Evolutionary conservation across 2,888 invertebrate species (phyloP), one percentile per base, ranked within the genome.

Genomic region (Amiota minor): DNA sequence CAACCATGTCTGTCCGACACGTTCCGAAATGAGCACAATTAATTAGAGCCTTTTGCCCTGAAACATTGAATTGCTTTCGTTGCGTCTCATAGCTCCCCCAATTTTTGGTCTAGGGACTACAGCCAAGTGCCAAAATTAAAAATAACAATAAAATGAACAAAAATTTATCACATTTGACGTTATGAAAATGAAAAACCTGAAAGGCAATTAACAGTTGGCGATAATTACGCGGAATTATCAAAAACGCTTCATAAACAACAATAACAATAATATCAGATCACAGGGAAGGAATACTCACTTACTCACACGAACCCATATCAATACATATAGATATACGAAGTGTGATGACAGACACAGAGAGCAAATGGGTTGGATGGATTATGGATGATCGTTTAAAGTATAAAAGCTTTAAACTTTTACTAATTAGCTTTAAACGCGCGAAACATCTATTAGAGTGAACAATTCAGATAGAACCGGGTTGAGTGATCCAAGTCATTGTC

Each of bases 1-100:
- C 35, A 62, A n/a, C 62, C n/a, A 14, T 16, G 62, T 12, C 53
- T 72, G 68, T 35, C 35, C 77, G 78, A 79, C 74, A 78, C 76
- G 75, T 72, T 80, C 70, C 75, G 74, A 87, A 86, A 84, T 86
- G 86, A 81, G 85, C 80, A 78, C 84, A 86, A 86, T 86, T 88
- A 89, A 89, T 89, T 89, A 88, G 86, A 87, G 88, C 84, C 84
- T 81, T 77, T 74, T 77, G 68, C 68, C 47, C 70, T 56, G 74
- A 73, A 72, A 55, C 69, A 16, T 23, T 16, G 45, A 56, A 9
- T 10, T 45, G n/a, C 56, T 35, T 53, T 35, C 55, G 69, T 20
- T n/a, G 10, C 23, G 49, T 6, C 18, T 14, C 35, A 35, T 35
- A 0, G 6, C 35, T 6, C 35, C 14, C 45, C 35, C 4, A 35